Evolutionary conservation across 2,888 invertebrate genomes (phyloP).

Genomic region (Dorcus parallelipipedus): DNA sequence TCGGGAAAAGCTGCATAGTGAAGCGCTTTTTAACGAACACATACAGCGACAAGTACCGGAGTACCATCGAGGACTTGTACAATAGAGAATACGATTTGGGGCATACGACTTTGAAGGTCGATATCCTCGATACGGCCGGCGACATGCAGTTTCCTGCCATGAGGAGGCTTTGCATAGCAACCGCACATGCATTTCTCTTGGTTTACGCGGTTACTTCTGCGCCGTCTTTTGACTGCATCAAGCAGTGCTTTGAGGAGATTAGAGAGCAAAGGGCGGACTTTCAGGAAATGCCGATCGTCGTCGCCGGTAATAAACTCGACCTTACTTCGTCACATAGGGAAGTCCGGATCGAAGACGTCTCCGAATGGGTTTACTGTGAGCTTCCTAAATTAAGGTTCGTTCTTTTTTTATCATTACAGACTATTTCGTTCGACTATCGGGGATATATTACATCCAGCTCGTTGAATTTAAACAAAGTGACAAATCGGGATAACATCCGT

Average conservation of each 20-base stretch:
- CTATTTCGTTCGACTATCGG: no score
- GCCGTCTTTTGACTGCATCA: constrained; percentile 69
- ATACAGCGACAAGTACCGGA: constrained; percentile 76
- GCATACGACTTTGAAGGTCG: constrained; percentile 70
- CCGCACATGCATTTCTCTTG: constrained; percentile 83
- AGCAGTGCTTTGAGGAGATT: constrained; percentile 77
- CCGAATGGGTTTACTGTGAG: constrained; percentile 77
- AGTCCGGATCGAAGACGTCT: constrained; percentile 73
- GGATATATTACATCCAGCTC: no score
- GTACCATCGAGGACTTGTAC: constrained; percentile 86
- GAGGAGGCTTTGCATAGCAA: constrained; percentile 81
- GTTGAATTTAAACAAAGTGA: no score
- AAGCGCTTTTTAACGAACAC: constrained; percentile 76
- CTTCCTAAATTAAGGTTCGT: constrained; percentile 64
- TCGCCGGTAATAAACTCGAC: constrained; percentile 84
- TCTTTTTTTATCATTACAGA: not conserved
- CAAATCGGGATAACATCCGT: no score
- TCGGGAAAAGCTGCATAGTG: constrained; percentile 83
- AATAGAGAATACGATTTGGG: constrained; percentile 80
- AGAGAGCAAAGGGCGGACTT: constrained; percentile 73
- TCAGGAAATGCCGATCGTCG: constrained; percentile 79
- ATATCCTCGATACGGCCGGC: constrained; percentile 79
- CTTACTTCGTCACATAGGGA: constrained; percentile 67
- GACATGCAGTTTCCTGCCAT: constrained; percentile 89
- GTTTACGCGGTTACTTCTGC: constrained; percentile 79